Percentiles rank a stretch among this genome's conserved stretches.
phyloP scores from a whole-genome alignment of 2,113 vertebrate genomes.

The Mobula birostris region DNA sequence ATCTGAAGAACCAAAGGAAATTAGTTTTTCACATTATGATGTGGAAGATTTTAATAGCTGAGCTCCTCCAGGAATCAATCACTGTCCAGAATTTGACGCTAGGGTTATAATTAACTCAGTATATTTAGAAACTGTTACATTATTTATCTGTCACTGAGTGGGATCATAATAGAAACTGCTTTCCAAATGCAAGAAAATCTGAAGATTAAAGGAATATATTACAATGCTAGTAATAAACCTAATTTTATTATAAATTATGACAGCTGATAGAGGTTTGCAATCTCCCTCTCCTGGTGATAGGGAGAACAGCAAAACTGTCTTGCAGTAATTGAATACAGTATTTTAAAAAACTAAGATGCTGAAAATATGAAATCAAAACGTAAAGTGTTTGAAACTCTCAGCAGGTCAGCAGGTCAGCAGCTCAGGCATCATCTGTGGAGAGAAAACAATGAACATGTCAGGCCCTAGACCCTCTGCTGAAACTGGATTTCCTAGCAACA shows the following conservation, averaged over 20 bases:
- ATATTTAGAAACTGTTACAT: constrained; percentile 39
- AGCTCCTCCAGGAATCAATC: not conserved
- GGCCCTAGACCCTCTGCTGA: too few species aligned
- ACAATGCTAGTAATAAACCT: not conserved
- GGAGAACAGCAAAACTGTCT: not conserved
- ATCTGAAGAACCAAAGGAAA: not conserved
- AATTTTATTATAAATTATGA: not conserved
- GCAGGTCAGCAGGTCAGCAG: too few species aligned
- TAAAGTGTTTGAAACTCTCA: too few species aligned
- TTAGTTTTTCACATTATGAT: not conserved
- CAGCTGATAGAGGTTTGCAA: not conserved
- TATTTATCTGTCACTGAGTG: not conserved
- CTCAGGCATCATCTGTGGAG: too few species aligned
- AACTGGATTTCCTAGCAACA: too few species aligned
- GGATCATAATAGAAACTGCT: not conserved
- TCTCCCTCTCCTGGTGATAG: not conserved
- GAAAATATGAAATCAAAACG: too few species aligned
- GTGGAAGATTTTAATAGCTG: not conserved
- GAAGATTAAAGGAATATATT: not conserved
- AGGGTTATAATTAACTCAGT: constrained; percentile 41
- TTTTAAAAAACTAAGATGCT: too few species aligned
- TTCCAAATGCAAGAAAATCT: not conserved
- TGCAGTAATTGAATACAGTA: too few species aligned
- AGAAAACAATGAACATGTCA: too few species aligned
- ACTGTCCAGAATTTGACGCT: constrained; percentile 39